Base-by-base conservation (phyloP, 1,140 invertebrate species). In the Calliopsis andreniformis region DNA sequence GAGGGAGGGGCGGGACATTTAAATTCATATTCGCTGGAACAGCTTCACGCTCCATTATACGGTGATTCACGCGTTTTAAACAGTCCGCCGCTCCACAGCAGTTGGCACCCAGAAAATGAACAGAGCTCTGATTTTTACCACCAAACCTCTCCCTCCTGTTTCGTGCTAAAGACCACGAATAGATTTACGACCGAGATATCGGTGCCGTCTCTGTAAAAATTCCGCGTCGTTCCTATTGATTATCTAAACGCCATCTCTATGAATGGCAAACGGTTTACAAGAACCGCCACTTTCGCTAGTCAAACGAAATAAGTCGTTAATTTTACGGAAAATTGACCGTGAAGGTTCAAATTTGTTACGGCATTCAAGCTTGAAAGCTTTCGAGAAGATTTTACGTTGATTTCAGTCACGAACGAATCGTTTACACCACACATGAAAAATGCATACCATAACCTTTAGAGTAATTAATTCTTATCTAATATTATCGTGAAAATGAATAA, bases 171-270 rank as follows among this genome's bases (percentile, higher is more conserved):
- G 20, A 39, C 42, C 18, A 7, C 18, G 43, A 18, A 62, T 32
- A 53, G 62, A 43, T 43, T 43, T 35, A 61, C 45, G 35, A 28
- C 0, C 3, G 28, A 47, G 67, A 70, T 70, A 70, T 47, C 55
- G 55, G 14, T 12, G 3, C 45, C 1, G n/a, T n/a, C 3, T 12
- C 53, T n/a, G 55, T 70, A 72, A 63, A 51, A 63, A 63, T 64
- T 72, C n/a, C n/a, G 42, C 59, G 18, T 16, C 59, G 18, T 25
- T 42, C 47, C 47, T 64, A 72, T 72, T 72, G 64, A 35, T 53
- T 64, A 72, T 64, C 59, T 64, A 72, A 64, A 53, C 51, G 23
- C 59, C 45, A 64, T 72, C 59, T 72, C 53, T 20, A 28, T 59
- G 32, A 51, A 61, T 16, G 68, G 43, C 39, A 62, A 71, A 61